phyloP scores from a whole-genome alignment of 2,797 vertebrate species.

The Catamblyrhynchus diadema region DNA sequence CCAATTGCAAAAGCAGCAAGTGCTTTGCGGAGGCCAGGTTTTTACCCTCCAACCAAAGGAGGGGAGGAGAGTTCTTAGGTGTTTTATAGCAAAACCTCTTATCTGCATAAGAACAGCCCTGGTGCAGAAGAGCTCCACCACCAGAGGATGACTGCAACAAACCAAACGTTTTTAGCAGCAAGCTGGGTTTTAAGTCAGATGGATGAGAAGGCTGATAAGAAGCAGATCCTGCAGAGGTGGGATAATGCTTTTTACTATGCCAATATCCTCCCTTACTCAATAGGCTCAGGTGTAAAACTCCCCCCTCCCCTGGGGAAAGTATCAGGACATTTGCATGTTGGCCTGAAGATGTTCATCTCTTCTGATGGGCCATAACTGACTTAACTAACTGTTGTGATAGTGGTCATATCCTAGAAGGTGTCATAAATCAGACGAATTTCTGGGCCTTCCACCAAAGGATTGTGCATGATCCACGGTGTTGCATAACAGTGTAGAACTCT shows the following conservation, averaged over 20 bases:
- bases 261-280: too few species aligned
- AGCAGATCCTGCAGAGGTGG: not conserved
- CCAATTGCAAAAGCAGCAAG: not conserved
- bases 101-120: too few species aligned
- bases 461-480: not conserved
- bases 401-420: not conserved
- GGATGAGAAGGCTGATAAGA: not conserved
- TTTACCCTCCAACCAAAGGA: not conserved
- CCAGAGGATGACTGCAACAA: not conserved
- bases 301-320: rapidly evolving
- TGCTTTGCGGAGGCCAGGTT: not conserved
- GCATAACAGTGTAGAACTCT: not conserved
- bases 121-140: too few species aligned
- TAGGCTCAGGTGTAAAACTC: not conserved
- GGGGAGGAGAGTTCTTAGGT: not conserved
- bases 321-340: not conserved
- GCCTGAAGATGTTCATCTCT: not conserved
- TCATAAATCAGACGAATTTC: rapidly evolving
- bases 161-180: not conserved
- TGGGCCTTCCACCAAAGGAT: not conserved
- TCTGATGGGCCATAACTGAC: not conserved
- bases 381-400: rapidly evolving
- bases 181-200: not conserved
- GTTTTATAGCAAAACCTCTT: not conserved
- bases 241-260: not conserved